phyloP scores from a whole-genome alignment of 2,888 invertebrate genomes.

The Dryocosmus kuriphilus region DNA sequence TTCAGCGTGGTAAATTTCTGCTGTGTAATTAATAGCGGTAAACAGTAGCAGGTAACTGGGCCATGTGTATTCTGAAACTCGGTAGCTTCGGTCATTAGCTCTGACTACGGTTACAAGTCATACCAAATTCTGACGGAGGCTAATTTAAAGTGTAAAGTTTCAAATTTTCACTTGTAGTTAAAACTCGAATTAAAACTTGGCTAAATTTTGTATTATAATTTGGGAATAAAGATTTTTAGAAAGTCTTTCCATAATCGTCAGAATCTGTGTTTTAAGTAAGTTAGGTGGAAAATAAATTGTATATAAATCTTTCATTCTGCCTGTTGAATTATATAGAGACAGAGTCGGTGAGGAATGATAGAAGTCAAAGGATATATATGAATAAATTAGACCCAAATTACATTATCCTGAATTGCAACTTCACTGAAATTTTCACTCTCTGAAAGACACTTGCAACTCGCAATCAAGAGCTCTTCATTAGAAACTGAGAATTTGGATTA shows the following conservation, averaged over 20 bases:
- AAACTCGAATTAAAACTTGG: no score
- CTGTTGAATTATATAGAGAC: neutral
- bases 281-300: neutral
- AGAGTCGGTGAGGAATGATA: neutral
- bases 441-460: neutral
- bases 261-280: no score
- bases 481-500: neutral
- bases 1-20: conserved; percentile 7
- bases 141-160: neutral
- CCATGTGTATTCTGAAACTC: conserved; percentile 21
- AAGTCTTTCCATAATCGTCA: no score
- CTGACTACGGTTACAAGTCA: conserved; percentile 1
- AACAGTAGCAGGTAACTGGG: conserved; percentile 23
- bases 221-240: no score
- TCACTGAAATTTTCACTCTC: neutral
- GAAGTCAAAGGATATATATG: neutral
- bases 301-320: neutral
- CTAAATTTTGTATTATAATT: no score
- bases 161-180: neutral
- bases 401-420: neutral
- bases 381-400: neutral
- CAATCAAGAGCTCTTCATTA: neutral
- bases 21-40: conserved; percentile 24
- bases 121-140: neutral
- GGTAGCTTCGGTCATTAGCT: conserved; percentile 13